Evolutionary conservation across 2,113 vertebrate species (phyloP).

Genomic region (Falcunculus frontatus): DNA sequence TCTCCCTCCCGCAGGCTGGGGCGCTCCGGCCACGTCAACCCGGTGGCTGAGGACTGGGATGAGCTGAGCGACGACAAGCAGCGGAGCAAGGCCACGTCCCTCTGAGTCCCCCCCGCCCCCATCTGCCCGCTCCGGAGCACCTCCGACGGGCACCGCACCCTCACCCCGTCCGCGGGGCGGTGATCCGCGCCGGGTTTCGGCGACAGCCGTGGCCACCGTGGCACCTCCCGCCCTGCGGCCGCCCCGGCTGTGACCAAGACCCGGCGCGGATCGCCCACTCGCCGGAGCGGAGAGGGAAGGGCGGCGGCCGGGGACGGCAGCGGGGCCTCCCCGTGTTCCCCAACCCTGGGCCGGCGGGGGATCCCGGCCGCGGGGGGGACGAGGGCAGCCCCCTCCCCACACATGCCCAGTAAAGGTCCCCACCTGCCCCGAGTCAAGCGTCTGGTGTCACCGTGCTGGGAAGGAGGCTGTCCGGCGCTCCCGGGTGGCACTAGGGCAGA

Average conservation of each 20-base stretch:
- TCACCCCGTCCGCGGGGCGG: background rate
- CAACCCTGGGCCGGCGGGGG: fast-evolving
- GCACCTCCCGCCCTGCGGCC: background rate
- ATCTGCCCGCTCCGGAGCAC: background rate
- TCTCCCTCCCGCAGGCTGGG: background rate
- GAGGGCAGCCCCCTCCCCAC: background rate
- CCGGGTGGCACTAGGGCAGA: background rate
- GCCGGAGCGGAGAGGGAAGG: background rate
- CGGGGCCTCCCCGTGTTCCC: background rate
- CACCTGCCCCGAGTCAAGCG: background rate
- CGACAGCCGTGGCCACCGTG: background rate
- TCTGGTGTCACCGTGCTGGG: background rate
- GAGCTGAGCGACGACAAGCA: background rate
- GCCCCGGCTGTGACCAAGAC: background rate
- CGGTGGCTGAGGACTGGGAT: background rate
- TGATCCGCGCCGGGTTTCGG: background rate
- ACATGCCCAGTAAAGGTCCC: background rate
- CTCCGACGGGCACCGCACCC: background rate
- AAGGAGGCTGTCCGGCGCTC: fast-evolving
- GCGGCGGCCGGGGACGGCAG: background rate
- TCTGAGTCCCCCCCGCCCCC: background rate
- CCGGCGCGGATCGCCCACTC: fast-evolving
- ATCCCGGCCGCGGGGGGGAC: too few relatives aligned
- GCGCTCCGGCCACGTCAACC: background rate
- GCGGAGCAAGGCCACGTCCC: background rate